Base-by-base conservation (phyloP, 2,888 invertebrate species). In the Drosophila anomelani region DNA sequence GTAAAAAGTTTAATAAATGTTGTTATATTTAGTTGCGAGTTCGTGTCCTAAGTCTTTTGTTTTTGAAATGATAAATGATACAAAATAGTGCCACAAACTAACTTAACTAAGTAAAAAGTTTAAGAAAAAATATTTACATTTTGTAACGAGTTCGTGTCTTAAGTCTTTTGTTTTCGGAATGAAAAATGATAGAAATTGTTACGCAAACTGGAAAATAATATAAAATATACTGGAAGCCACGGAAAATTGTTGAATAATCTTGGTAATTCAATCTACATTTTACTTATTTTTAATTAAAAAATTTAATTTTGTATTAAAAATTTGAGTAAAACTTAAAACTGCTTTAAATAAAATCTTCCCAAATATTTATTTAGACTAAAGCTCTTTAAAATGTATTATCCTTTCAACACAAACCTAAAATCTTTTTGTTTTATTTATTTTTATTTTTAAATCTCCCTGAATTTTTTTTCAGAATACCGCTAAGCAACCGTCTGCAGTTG, bases 41-140 rank as follows among this genome's bases (percentile, higher is more conserved):
- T 90, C 71, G 90, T 88, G 80, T 80, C 86, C 81, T 87, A 84
- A 90, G 85, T 89, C 85, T 88, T 89, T 88, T 74, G 86, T 81
- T 82, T 83, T 1, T 44, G 13, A 9, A 8, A 39, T 3, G 6
- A 15, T 7, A 13, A 23, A 44, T 43, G 0, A 20, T 12, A 12
- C n/a, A 1, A 43, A 23, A 12, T 43, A 20, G 6, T 20, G 34
- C 7, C 2, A 32, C 8, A 8, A 32, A 23, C 23, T 23, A 23
- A n/a, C n/a, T n/a, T 23, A 23, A 23, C 23, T 23, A 2, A 23
- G 23, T 23, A 23, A 23, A 23, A 23, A 23, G 26, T 29, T 4
- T 29, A 7, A 29, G 7, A 29, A 17, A 9, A 8, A 17, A 10
- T 41, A 29, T 29, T 13, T 36, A 36, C 23, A 36, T 36, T 15